phyloP scores from a whole-genome alignment of 2,797 vertebrate genomes.

The Acipenser ruthenus region DNA sequence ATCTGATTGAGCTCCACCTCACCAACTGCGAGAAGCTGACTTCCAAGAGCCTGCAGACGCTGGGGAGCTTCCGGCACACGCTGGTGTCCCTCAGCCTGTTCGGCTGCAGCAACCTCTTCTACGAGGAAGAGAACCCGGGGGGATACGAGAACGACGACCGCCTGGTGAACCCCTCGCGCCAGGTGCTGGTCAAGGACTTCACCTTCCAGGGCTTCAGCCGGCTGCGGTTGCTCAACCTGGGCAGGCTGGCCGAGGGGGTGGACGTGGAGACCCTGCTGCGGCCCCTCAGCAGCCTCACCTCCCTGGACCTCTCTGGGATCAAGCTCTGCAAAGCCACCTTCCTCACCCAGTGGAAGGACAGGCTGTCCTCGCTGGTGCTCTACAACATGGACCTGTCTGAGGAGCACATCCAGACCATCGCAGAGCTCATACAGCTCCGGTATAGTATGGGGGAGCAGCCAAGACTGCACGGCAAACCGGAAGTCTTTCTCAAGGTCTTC shows the following conservation, averaged over 20 bases:
- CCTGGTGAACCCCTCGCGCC: conserved; percentile 67
- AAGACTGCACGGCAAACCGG: background rate
- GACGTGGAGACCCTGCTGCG: conserved; percentile 76
- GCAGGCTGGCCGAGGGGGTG: conserved; percentile 73
- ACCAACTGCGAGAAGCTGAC: conserved; percentile 88
- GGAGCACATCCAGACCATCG: conserved; percentile 75
- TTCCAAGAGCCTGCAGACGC: conserved; percentile 79
- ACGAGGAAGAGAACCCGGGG: conserved; percentile 73
- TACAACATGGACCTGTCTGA: conserved; percentile 93
- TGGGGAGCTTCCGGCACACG: conserved; percentile 77
- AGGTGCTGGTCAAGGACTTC: conserved; percentile 80
- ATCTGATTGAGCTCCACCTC: conserved; percentile 88
- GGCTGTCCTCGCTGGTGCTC: conserved; percentile 83
- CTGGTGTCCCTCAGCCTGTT: conserved; percentile 90
- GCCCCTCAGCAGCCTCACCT: conserved; percentile 72
- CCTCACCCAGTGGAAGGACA: conserved; percentile 85
- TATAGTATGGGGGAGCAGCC: conserved; percentile 30
- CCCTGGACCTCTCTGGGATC: conserved; percentile 82
- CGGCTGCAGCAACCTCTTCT: conserved; percentile 84
- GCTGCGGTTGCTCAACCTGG: conserved; percentile 83
- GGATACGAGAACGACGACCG: conserved; percentile 71
- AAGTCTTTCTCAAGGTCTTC: too few species aligned
- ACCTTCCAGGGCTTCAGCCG: conserved; percentile 87
- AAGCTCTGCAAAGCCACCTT: conserved; percentile 75
- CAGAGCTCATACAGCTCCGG: conserved; percentile 84